These are phyloP conservation scores for Gila orcuttii DNA, from an alignment of 2,113 vertebrate species.

Conservation along the genomic window DNA sequence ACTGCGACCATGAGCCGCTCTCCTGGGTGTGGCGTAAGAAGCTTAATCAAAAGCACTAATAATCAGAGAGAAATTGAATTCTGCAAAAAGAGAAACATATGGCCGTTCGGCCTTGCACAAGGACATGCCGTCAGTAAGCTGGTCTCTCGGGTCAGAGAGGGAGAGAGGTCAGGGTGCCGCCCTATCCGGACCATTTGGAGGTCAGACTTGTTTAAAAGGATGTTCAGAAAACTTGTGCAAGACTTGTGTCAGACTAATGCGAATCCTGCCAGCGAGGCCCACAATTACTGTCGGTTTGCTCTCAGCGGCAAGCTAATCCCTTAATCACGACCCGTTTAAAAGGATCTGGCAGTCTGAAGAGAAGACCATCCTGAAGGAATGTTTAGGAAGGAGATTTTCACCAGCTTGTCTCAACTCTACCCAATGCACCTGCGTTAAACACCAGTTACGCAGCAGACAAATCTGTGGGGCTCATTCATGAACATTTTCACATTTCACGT, in stretches of 20 bases:
- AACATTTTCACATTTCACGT: not conserved
- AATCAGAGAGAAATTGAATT: conserved; percentile 46
- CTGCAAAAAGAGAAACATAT: conserved; percentile 26
- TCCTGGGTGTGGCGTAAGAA: conserved; percentile 12
- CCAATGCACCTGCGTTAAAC: not conserved
- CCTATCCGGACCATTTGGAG: not conserved
- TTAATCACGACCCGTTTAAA: conserved; percentile 68
- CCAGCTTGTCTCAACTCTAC: not conserved
- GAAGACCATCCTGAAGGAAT: conserved; percentile 13
- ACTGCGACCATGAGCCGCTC: conserved; percentile 1
- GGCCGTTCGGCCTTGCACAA: not conserved
- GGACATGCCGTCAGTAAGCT: not conserved
- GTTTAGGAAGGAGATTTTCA: conserved; percentile 10
- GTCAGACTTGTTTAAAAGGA: conserved; percentile 22
- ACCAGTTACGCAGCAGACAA: not conserved
- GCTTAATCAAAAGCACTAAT: conserved; percentile 51
- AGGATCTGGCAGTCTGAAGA: conserved; percentile 58
- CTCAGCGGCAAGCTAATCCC: conserved; percentile 62
- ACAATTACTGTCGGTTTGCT: conserved; percentile 60
- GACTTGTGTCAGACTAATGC: conserved; percentile 32
- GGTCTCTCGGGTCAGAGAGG: not conserved
- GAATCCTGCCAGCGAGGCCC: conserved; percentile 54
- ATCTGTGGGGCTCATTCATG: not conserved
- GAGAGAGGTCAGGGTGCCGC: not conserved
- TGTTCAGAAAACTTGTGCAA: conserved; percentile 21